Base-by-base conservation (phyloP, 2,888 invertebrate genomes). In the Ryuthela nishihirai region DNA sequence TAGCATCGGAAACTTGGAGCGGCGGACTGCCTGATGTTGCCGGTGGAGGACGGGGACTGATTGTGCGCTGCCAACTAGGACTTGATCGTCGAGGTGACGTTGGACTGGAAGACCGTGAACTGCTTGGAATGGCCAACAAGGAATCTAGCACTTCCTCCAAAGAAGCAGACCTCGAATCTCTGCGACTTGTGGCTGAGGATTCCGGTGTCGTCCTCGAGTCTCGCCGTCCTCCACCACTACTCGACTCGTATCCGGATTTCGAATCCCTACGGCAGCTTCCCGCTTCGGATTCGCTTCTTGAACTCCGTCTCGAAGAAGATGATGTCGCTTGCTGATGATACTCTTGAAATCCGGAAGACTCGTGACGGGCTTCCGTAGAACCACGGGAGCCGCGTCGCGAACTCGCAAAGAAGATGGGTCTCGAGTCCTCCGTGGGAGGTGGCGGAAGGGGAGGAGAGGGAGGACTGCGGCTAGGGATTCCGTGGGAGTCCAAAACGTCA, bases 51-150 rank as follows among this genome's bases (percentile, higher is more conserved):
- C 12, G 29, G 12, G 29, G 9, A 29, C 29, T 29, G 7, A 12
- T 12, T 29, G 9, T 29, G 15, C 23, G 39, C 15, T 40, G 20
- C 29, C 29, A 42, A n/a, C 20, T 35, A 24, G 45, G 34, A 7
- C 35, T 46, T 20, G 53, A 47, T 71, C 61, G 45, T 29, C 65
- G 41, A 35, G 65, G 60, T 21, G 73, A 73, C 79, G 79, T 70
- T 17, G 82, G 82, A 73, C 88, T 88, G 70, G 87, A 85, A 72
- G 87, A 85, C 73, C 85, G 81, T 71, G 85, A 83, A 69, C 80
- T 77, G 67, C 85, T 82, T 71, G 90, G 87, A 73, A 90, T 82
- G 72, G 91, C 89, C 76, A 93, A 83, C 69, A 93, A 83, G 66
- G 91, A 89, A 77, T 93, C 90, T 77, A 93, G 81, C 67, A 59